Conservation (phyloP, 2,888 invertebrate species). For the Chouioia cunea region DNA sequence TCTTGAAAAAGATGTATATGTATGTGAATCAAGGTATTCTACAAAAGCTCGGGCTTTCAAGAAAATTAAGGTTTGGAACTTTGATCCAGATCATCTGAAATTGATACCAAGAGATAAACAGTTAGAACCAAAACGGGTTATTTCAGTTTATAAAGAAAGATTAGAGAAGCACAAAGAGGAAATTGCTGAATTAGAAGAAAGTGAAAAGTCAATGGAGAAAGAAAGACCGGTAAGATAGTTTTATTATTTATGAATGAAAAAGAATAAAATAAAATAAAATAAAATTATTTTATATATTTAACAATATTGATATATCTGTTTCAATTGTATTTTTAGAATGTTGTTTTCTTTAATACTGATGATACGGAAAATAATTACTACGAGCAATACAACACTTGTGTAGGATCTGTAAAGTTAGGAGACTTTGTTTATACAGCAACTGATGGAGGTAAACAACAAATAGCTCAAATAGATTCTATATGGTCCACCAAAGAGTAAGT, state of each 20-base stretch:
- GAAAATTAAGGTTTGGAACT: constrained; percentile 89
- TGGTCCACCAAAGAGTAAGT: constrained; percentile 93
- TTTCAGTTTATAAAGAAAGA: constrained; percentile 93
- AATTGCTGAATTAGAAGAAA: constrained; percentile 84
- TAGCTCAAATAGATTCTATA: constrained; percentile 93
- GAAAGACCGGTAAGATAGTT: constrained; percentile 80
- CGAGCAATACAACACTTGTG: constrained; percentile 91
- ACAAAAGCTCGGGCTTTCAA: constrained; percentile 89
- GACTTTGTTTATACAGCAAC: constrained; percentile 96
- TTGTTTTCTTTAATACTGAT: constrained; percentile 79
- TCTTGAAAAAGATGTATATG: constrained; percentile 93
- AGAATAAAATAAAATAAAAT: constrained; percentile 5
- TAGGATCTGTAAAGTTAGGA: constrained; percentile 87
- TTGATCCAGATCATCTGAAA: constrained; percentile 74
- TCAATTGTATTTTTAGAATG: constrained; percentile 74
- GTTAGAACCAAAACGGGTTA: constrained; percentile 86
- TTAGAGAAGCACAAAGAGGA: constrained; percentile 92
- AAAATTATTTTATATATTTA: constrained; percentile 19
- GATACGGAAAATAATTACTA: constrained; percentile 88
- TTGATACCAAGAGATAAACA: constrained; percentile 79
- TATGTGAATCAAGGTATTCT: constrained; percentile 96
- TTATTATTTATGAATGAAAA: constrained; percentile 18
- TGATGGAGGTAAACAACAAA: constrained; percentile 89
- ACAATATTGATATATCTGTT: constrained; percentile 31
- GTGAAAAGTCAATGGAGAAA: constrained; percentile 86